Percentiles rank a stretch among this genome's conserved stretches.
These are phyloP conservation scores for Bicyclus anynana DNA, from an alignment of 1,140 invertebrate genomes.

Conservation along the genomic window DNA sequence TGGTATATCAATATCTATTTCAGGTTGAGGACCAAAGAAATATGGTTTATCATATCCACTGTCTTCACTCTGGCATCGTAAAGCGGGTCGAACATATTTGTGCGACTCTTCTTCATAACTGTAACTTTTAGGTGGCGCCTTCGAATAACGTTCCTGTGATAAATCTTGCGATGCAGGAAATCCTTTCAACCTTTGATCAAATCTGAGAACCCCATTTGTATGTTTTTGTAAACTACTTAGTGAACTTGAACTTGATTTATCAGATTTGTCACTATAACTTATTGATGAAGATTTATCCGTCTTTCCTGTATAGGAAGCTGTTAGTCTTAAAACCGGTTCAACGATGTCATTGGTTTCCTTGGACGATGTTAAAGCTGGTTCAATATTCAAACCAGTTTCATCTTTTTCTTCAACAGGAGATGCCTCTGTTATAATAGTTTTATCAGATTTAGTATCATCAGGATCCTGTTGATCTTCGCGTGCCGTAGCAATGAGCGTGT, in stretches of 20 bases:
- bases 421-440: slow-evolving; percentile 43
- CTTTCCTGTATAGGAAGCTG: slow-evolving; percentile 47
- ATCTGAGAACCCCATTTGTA: slow-evolving; percentile 57
- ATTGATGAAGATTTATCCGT: slow-evolving; percentile 68
- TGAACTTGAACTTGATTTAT: slow-evolving; percentile 76
- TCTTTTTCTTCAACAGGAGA: slow-evolving; percentile 28
- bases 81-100: slow-evolving; percentile 54
- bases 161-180: slow-evolving; percentile 44
- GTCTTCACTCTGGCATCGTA: slow-evolving; percentile 79
- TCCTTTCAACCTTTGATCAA: slow-evolving; percentile 63
- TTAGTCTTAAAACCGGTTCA: slow-evolving; percentile 58
- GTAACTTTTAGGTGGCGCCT: slow-evolving; percentile 75
- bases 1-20: slow-evolving; percentile 71
- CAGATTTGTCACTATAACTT: slow-evolving; percentile 73
- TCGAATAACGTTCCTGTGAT: slow-evolving; percentile 67
- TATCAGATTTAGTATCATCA: slow-evolving; percentile 50
- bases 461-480: slow-evolving; percentile 57
- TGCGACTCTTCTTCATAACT: slow-evolving; percentile 71
- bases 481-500: slow-evolving; percentile 77
- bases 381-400: slow-evolving; percentile 20
- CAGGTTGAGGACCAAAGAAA: slow-evolving; percentile 58
- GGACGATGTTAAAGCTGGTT: slow-evolving; percentile 19
- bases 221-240: slow-evolving; percentile 70
- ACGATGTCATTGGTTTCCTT: slow-evolving; percentile 36
- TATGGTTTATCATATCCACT: slow-evolving; percentile 66